Base-by-base conservation (phyloP, 2,888 invertebrate species). In the Ferdinandea cuprea region DNA sequence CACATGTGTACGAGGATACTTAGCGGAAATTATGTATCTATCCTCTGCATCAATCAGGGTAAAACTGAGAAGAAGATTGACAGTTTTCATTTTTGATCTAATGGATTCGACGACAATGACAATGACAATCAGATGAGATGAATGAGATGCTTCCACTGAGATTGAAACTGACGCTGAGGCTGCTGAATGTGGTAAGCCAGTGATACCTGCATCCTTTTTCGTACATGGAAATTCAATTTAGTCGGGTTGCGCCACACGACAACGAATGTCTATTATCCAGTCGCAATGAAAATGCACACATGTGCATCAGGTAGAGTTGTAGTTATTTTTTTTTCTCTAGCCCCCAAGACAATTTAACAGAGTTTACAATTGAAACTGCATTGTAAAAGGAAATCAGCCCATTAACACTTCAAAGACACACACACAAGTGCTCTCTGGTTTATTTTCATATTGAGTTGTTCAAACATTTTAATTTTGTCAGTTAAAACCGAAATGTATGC, bases 141-240 rank as follows among this genome's bases (percentile, higher is more conserved):
- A n/a, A n/a, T n/a, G n/a, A n/a, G n/a, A n/a, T n/a, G n/a, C n/a
- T n/a, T n/a, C n/a, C n/a, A 25, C 25, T 5, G 25, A 2, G 25
- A 3, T 5, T n/a, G 15, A 28, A 35, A 8, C 35, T 32, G 19
- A n/a, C 11, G 37, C 11, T 0, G 19, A 35, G 37, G 37, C n/a
- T 25, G n/a, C 37, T 37, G n/a, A 13, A 15, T 7, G 30, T 19
- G 58, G 69, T 59, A 9, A 35, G 44, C 13, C 42, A 7, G 7
- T 15, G 69, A 58, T 46, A 17, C 21, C 15, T 32, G 50, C 32
- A 50, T 32, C 48, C 59, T 15, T 17, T 40, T 32, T 32, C 32
- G 25, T 44, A 72, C 72, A 72, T 25, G 35, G n/a, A 4, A 44
- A 72, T 61, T 37, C 72, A 72, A 61, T 72, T 72, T 52, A 28